phyloP scores from a whole-genome alignment of 2,888 invertebrate genomes.

The Dorcus hopei region DNA sequence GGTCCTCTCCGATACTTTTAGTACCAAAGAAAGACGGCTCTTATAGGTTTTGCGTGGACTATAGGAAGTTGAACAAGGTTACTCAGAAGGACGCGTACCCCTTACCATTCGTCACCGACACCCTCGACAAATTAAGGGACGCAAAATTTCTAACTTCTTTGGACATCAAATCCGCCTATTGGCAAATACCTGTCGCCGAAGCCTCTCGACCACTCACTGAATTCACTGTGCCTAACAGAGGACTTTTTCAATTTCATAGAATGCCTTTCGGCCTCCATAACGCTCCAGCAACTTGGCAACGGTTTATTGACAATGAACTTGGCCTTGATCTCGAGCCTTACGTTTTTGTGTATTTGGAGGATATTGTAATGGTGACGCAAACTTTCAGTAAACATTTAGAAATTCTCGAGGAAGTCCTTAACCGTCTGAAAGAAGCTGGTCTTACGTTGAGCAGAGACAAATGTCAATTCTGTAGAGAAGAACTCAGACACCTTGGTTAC shows the following conservation, averaged over 20 bases:
- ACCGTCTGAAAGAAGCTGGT: background rate
- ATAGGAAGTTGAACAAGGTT: no score
- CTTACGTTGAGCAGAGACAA: constrained; percentile 25
- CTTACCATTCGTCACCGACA: no score
- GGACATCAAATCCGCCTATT: constrained; percentile 29
- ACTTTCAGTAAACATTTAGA: constrained; percentile 3
- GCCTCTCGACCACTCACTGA: constrained; percentile 28
- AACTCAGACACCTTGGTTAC: constrained; percentile 33
- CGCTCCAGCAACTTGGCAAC: constrained; percentile 33
- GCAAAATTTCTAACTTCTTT: constrained; percentile 24
- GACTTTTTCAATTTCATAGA: constrained; percentile 31
- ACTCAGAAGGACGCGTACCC: no score
- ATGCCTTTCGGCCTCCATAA: constrained; percentile 34
- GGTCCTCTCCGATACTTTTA: no score
- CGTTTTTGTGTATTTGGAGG: constrained; percentile 8
- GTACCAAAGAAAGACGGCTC: no score
- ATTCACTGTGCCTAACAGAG: constrained; percentile 31
- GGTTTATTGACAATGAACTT: constrained; percentile 29
- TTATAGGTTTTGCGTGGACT: no score
- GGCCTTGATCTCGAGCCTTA: constrained; percentile 21
- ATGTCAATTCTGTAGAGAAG: constrained; percentile 20
- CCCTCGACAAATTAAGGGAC: no score
- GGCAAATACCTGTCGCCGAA: constrained; percentile 30
- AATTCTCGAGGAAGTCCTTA: background rate
- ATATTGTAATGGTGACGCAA: constrained; percentile 1